Evolutionary conservation across 2,797 vertebrate species (phyloP).

Genomic region (Iguana delicatissima): DNA sequence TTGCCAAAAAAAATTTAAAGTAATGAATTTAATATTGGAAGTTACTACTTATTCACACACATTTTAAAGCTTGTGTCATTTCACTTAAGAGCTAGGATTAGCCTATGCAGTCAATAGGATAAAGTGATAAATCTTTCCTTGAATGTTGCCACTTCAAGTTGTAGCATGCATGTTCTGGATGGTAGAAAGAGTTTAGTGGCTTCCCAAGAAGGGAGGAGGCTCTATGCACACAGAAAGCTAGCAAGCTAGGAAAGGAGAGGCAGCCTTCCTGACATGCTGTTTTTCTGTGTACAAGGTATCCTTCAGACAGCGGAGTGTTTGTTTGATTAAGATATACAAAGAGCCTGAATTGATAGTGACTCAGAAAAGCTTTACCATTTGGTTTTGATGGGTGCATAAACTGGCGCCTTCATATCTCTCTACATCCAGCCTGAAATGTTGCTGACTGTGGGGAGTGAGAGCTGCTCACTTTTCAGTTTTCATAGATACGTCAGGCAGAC

Average conservation of each 20-base stretch:
- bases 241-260: background rate
- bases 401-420: background rate
- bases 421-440: background rate
- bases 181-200: background rate
- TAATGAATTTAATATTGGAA: conserved; percentile 5
- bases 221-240: background rate
- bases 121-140: background rate
- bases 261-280: background rate
- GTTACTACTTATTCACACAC: background rate
- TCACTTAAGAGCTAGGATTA: background rate
- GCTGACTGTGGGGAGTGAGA: background rate
- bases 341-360: background rate
- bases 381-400: background rate
- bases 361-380: background rate
- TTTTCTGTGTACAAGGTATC: background rate
- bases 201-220: background rate
- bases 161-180: background rate
- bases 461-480: too few relatives aligned
- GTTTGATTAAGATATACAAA: background rate
- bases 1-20: background rate
- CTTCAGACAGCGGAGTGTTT: background rate
- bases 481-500: too few relatives aligned
- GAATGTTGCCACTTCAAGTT: background rate
- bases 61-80: background rate
- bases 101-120: background rate